Evolutionary conservation across 1,140 invertebrate genomes (phyloP), one percentile per base, ranked within the genome.

Genomic region (Pantala flavescens): DNA sequence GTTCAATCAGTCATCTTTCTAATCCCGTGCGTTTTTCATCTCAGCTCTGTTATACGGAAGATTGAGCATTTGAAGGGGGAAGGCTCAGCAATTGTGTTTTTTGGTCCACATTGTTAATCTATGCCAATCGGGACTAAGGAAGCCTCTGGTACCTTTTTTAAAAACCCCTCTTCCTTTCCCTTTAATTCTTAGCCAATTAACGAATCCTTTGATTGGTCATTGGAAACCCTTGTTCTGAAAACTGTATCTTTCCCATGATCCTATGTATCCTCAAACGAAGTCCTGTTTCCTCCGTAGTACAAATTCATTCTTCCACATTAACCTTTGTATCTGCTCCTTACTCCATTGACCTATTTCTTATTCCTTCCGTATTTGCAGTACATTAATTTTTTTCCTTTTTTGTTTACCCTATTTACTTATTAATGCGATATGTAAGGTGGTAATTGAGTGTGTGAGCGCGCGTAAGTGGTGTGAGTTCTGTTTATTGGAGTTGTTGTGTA

Each of bases 361-460:
- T 63, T 63, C 49, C 49, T 63, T 63, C 12, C 3, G 49, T 63
- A 21, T 63, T 14, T 5, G 12, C 14, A 63, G 12, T 19, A 63
- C 14, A 63, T 16, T 63, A 5, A 16, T 16, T 63, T 21, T 16
- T 63, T 12, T 63, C n/a, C n/a, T 63, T 63, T 63, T 63, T 63
- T 63, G 49, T 63, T 63, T 63, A 63, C 49, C 28, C 28, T 63
- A 19, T 63, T 63, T 63, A 63, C 49, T 63, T 63, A 63, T 63
- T 16, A 36, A 63, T 7, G 49, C 14, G 49, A 63, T 63, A 21
- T 63, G 49, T 63, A 21, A 63, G 49, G 49, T 63, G 49, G 49
- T 63, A 63, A n/a, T 5, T 63, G 49, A 63, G 49, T 63, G 49
- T 63, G 49, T 63, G 14, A 19, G 49, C n/a, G 49, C 2, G 49